A percentile compares a stretch with the other conserved stretches of the same genome.
Evolutionary conservation across 2,888 invertebrate species (phyloP).

Genomic region (Erebia epiphron): DNA sequence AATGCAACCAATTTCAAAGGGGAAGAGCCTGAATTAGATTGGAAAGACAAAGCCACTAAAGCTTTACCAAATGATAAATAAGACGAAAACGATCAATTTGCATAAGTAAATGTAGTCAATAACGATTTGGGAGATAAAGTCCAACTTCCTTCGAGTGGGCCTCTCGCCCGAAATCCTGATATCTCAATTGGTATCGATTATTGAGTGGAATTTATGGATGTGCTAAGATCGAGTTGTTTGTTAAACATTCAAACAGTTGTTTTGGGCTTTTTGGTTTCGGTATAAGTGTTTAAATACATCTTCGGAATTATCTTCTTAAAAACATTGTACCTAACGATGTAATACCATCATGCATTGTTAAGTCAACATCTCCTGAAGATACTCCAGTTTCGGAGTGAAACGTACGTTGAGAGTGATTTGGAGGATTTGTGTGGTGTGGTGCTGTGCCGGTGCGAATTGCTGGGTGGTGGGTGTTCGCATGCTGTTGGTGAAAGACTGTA

Average conservation of each 20-base stretch:
- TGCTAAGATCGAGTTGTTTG: slow-evolving; percentile 61
- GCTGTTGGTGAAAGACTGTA: too few species aligned
- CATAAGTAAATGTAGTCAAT: slow-evolving; percentile 44
- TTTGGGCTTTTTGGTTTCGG: slow-evolving; percentile 37
- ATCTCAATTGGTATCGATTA: slow-evolving; percentile 68
- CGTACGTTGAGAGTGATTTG: too few species aligned
- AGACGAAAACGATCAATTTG: slow-evolving; percentile 49
- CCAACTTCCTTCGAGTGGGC: slow-evolving; percentile 41
- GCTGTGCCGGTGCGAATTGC: too few species aligned
- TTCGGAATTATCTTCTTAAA: slow-evolving; percentile 15
- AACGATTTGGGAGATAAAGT: slow-evolving; percentile 47
- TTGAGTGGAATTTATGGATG: slow-evolving; percentile 60
- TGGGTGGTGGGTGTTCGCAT: too few species aligned
- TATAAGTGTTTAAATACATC: slow-evolving; percentile 36
- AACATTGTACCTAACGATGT: neutral
- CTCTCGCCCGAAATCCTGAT: slow-evolving; percentile 54
- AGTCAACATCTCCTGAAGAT: too few species aligned
- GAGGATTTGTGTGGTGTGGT: too few species aligned
- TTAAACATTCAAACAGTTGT: slow-evolving; percentile 47
- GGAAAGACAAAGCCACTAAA: slow-evolving; percentile 30
- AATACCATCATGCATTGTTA: too few species aligned
- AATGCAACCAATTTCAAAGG: slow-evolving; percentile 21
- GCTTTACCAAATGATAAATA: slow-evolving; percentile 49
- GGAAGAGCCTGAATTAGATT: slow-evolving; percentile 39
- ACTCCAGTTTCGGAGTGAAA: too few species aligned